Conservation (phyloP, 2,888 invertebrate genomes). For the Polietes domitor region DNA sequence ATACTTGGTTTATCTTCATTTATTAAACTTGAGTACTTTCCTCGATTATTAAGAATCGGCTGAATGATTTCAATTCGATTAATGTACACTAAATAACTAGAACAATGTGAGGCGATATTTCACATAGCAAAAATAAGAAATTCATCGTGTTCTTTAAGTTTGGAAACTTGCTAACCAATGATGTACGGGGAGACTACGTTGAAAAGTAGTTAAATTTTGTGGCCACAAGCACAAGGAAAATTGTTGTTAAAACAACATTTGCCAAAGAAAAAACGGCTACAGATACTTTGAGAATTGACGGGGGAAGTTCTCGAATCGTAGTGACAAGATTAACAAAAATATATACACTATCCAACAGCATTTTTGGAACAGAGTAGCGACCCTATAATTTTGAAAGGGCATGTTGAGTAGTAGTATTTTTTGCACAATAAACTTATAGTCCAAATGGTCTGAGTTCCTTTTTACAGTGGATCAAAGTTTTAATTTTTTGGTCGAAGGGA, state of each 20-base stretch:
- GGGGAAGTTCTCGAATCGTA: constrained; percentile 40
- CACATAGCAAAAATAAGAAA: not conserved
- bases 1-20: no score
- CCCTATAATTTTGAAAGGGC: no score
- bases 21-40: not conserved
- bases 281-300: not conserved
- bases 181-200: constrained; percentile 74
- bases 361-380: no score
- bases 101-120: not conserved
- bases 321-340: no score
- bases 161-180: constrained; percentile 74
- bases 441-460: no score
- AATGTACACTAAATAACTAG: not conserved
- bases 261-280: constrained; percentile 16
- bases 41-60: not conserved
- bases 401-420: no score
- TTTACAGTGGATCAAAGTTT: no score
- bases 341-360: no score
- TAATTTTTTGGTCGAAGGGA: no score
- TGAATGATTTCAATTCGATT: not conserved
- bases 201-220: constrained; percentile 68
- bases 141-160: constrained; percentile 56
- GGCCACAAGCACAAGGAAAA: constrained; percentile 66
- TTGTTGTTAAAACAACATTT: constrained; percentile 53
- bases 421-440: no score